phyloP scores from a whole-genome alignment of 2,113 vertebrate species.

The Pimephales promelas region DNA sequence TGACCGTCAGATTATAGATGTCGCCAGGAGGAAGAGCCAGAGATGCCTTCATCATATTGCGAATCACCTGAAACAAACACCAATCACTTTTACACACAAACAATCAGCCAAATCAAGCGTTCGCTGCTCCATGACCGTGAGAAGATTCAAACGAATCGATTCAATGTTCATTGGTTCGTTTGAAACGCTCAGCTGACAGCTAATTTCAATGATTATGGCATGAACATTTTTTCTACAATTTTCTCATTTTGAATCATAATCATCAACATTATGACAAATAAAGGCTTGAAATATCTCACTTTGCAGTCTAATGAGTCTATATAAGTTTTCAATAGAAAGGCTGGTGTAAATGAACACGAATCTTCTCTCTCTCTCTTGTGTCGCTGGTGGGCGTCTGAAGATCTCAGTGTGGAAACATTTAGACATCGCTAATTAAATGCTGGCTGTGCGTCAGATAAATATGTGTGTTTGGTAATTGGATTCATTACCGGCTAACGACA shows the following conservation, averaged over 20 bases:
- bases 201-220: too few relatives aligned
- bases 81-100: too few relatives aligned
- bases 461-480: conserved; percentile 47
- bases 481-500: conserved; percentile 37
- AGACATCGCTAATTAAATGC: conserved; percentile 43
- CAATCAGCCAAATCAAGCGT: too few relatives aligned
- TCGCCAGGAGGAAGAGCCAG: conserved; percentile 89
- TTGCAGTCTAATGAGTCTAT: too few relatives aligned
- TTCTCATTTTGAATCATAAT: too few relatives aligned
- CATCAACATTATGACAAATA: too few relatives aligned
- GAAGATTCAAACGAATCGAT: too few relatives aligned
- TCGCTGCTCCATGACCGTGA: too few relatives aligned
- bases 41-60: conserved; percentile 86
- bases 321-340: background rate
- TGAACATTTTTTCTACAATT: too few relatives aligned
- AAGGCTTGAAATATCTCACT: too few relatives aligned
- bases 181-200: too few relatives aligned
- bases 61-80: conserved; percentile 80
- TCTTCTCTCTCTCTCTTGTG: background rate
- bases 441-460: conserved; percentile 37
- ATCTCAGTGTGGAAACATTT: conserved; percentile 45
- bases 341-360: background rate
- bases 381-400: background rate
- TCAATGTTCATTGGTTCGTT: too few relatives aligned
- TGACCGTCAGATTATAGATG: conserved; percentile 95